These are phyloP conservation scores for Calyptomena viridis DNA, from an alignment of 2,113 vertebrate species.

Conservation along the genomic window DNA sequence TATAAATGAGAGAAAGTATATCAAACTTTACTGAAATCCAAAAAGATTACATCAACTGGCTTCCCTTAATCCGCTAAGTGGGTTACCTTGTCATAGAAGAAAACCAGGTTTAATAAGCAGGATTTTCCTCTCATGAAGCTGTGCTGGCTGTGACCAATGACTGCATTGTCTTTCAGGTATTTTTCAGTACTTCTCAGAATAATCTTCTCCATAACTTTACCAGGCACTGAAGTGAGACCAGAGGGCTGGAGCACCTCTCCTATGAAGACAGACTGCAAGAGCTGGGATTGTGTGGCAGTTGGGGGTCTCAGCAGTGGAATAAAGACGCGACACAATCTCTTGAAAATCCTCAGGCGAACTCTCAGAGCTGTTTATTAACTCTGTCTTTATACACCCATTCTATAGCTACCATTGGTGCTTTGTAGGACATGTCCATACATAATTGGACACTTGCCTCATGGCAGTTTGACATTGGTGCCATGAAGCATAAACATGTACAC, in stretches of 20 bases:
- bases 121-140: neutral
- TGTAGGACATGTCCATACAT: too few species aligned
- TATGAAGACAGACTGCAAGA: neutral
- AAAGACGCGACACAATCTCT: too few species aligned
- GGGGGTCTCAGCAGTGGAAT: too few species aligned
- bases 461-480: too few species aligned
- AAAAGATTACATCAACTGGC: neutral
- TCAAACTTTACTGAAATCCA: too few species aligned
- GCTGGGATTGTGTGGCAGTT: too few species aligned
- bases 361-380: too few species aligned
- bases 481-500: too few species aligned
- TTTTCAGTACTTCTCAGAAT: neutral
- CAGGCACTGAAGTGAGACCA: neutral
- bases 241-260: neutral
- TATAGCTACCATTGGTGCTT: too few species aligned
- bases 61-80: neutral
- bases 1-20: neutral
- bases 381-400: too few species aligned
- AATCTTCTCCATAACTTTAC: neutral
- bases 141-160: neutral
- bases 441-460: too few species aligned
- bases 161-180: neutral
- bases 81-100: neutral
- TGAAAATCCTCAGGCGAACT: too few species aligned
- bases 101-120: neutral